Percentiles rank a stretch among this genome's conserved stretches.
Conservation (phyloP, 2,113 vertebrate species). For the Sialia sialis region DNA sequence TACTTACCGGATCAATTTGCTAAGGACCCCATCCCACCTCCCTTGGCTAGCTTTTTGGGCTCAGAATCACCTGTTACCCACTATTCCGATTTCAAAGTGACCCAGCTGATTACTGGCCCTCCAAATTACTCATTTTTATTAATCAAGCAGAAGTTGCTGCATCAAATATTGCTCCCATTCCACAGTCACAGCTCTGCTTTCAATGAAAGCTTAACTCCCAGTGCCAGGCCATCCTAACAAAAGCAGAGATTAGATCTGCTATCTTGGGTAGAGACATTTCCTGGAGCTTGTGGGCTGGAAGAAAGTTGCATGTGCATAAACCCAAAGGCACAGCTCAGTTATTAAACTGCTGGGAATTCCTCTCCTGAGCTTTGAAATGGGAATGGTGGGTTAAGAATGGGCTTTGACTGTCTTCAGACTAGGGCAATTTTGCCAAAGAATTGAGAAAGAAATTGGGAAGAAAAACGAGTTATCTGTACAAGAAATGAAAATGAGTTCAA, state of each 20-base stretch:
- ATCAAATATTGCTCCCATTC: not conserved
- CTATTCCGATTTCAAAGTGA: not conserved
- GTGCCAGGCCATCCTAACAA: not conserved
- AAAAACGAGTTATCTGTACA: not conserved
- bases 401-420: not conserved
- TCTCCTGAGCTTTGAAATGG: not conserved
- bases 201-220: not conserved
- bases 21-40: not conserved
- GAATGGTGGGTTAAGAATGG: not conserved
- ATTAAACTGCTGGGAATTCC: not conserved
- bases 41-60: not conserved
- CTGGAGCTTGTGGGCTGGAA: rapidly evolving
- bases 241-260: not conserved
- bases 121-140: not conserved
- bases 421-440: not conserved
- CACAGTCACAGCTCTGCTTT: not conserved
- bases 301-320: not conserved
- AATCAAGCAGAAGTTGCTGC: not conserved
- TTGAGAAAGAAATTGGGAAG: not conserved
- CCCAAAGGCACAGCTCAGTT: not conserved
- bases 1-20: not conserved
- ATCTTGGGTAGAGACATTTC: not conserved
- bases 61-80: not conserved
- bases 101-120: not conserved
- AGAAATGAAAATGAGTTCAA: not conserved